Evolutionary conservation across 1,140 invertebrate genomes (phyloP).

Genomic region (Ceratitis capitata): DNA sequence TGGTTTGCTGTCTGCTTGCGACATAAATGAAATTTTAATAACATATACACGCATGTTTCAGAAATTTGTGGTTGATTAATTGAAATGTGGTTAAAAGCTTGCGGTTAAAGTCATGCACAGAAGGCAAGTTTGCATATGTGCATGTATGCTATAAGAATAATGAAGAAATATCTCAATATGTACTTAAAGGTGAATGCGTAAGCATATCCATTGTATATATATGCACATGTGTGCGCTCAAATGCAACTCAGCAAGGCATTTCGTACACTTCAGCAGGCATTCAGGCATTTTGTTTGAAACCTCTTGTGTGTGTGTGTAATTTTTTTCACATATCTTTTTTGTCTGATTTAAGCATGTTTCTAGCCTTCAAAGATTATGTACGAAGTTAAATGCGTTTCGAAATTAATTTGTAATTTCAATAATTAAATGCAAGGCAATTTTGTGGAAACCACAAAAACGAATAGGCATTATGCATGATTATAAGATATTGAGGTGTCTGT

Average conservation of each 20-base stretch:
- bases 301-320: neutral
- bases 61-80: slow-evolving; percentile 31
- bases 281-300: neutral
- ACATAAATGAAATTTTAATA: slow-evolving; percentile 22
- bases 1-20: neutral
- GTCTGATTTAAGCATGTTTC: too few species aligned
- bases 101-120: neutral
- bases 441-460: neutral
- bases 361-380: too few species aligned
- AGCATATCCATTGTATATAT: too few species aligned
- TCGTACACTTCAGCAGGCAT: neutral
- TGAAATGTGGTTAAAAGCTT: slow-evolving; percentile 26
- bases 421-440: slow-evolving; percentile 20
- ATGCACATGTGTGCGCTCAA: neutral
- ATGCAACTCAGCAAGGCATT: neutral
- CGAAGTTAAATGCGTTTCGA: neutral
- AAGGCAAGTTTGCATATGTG: neutral
- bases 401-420: slow-evolving; percentile 7
- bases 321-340: neutral
- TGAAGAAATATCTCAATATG: too few species aligned
- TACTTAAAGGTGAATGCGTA: too few species aligned
- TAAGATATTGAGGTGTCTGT: neutral
- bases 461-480: neutral
- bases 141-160: too few species aligned
- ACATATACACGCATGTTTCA: slow-evolving; percentile 13